Base-by-base conservation (phyloP, 2,113 vertebrate species). In the Formicarius rufipectus region DNA sequence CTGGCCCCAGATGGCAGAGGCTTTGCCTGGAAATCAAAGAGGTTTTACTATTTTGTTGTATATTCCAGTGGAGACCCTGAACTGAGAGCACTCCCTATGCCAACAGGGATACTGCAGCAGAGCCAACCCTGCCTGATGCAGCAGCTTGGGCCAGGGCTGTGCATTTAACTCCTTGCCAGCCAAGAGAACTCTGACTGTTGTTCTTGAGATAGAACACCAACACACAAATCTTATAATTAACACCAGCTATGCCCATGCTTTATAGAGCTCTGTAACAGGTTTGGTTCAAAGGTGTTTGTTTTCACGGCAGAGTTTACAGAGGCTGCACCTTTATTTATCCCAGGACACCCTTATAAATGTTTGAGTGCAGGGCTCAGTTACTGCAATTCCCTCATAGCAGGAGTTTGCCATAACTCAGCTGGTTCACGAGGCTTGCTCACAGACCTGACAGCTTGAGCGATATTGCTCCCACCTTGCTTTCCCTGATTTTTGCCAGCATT, bases 341-440 rank as follows among this genome's bases (percentile, higher is more conserved):
- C 93, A 93, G 79, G 95, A 95, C 85, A 90, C 79, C 60, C 83
- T 89, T 87, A 93, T 84, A 93, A 95, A 92, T 40, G 83, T 49
- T 74, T 33, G 96, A 95, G 88, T 87, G 80, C 88, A 93, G 96
- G 96, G 90, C 92, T 96, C 92, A 81, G 82, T 92, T 96, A 93
- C 88, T 78, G 93, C 93, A 96, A 52, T 96, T 88, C 84, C 76
- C 93, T 88, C 79, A 6, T 84, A 93, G 95, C 68, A 63, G 82
- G 82, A 82, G 83, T 93, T 88, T 72, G 76, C 93, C 86, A 62
- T 90, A 96, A 96, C 86, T 96, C 90, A 96, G 88, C 76, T 75
- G 76, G 92, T 88, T 93, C 96, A 92, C 4, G 2, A 96, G 85
- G 62, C 92, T 93, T 60, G 68, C 87, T 96, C 82, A 40, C 95